phyloP scores from a whole-genome alignment of 2,797 vertebrate species.

The Ctenopoma multispine region DNA sequence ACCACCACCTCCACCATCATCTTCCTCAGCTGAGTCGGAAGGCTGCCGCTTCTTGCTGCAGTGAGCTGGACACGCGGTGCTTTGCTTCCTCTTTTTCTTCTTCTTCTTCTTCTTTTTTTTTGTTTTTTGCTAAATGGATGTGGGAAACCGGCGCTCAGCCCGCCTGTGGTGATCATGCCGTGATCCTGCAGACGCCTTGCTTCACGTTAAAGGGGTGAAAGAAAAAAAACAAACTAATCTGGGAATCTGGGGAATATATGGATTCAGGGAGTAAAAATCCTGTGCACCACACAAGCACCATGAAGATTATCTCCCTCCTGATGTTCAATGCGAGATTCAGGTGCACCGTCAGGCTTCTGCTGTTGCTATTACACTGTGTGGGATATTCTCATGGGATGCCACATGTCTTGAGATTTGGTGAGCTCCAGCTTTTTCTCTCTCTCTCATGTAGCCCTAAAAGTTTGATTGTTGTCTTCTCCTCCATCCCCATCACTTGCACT shows the following conservation, averaged over 20 bases:
- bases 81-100: conserved; percentile 17
- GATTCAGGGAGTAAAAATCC: conserved; percentile 76
- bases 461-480: conserved; percentile 32
- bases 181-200: conserved; percentile 87
- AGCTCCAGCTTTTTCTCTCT: conserved; percentile 69
- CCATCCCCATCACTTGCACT: conserved; percentile 8
- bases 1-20: conserved; percentile 53
- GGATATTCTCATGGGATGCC: conserved; percentile 96
- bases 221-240: conserved; percentile 53
- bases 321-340: conserved; percentile 90
- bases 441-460: conserved; percentile 30
- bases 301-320: conserved; percentile 91
- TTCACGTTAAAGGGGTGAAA: conserved; percentile 75
- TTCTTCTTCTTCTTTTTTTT: not conserved
- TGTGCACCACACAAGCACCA: conserved; percentile 88
- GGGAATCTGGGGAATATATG: conserved; percentile 85
- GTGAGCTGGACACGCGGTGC: conserved; percentile 93
- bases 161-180: conserved; percentile 90
- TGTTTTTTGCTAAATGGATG: conserved; percentile 86
- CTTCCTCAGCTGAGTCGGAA: conserved; percentile 88
- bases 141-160: conserved; percentile 85
- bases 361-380: conserved; percentile 92
- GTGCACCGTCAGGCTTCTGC: conserved; percentile 88
- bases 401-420: conserved; percentile 98
- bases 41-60: conserved; percentile 93